phyloP scores from a whole-genome alignment of 2,113 vertebrate genomes.

The Centropus bengalensis region DNA sequence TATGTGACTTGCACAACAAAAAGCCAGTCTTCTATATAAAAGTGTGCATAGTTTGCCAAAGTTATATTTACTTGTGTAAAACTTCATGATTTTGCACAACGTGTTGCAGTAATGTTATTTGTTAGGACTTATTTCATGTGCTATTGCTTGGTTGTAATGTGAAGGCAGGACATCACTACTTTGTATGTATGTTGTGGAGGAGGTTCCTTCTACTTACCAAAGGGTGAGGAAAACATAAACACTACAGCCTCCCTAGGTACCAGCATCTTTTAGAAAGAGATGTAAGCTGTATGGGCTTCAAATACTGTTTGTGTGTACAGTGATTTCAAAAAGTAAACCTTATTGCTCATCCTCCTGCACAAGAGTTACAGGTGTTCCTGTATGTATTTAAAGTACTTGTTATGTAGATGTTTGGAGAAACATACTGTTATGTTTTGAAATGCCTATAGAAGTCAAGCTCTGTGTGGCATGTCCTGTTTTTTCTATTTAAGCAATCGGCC shows the following conservation, averaged over 20 bases:
- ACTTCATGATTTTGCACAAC: background rate
- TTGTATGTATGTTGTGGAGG: background rate
- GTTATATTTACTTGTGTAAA: background rate
- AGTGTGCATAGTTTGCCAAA: background rate
- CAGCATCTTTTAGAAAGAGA: background rate
- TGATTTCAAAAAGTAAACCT: background rate
- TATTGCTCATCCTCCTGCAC: background rate
- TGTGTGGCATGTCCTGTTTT: background rate
- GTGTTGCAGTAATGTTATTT: background rate
- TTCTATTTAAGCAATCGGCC: slow-evolving; percentile 84
- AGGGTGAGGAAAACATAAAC: background rate
- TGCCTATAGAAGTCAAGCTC: background rate
- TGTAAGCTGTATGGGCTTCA: background rate
- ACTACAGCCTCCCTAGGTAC: background rate
- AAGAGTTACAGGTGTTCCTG: background rate
- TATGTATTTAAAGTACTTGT: background rate
- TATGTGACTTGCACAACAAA: background rate
- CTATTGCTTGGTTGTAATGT: background rate
- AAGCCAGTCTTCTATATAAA: background rate
- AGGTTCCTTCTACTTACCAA: background rate
- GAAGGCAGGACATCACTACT: background rate
- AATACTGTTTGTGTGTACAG: background rate
- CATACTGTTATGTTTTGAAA: background rate
- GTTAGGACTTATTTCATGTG: background rate
- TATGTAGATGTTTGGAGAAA: background rate